These are phyloP conservation scores for Typhlichthys eigenmanni DNA, from an alignment of 2,797 vertebrate genomes.

Conservation along the genomic window DNA sequence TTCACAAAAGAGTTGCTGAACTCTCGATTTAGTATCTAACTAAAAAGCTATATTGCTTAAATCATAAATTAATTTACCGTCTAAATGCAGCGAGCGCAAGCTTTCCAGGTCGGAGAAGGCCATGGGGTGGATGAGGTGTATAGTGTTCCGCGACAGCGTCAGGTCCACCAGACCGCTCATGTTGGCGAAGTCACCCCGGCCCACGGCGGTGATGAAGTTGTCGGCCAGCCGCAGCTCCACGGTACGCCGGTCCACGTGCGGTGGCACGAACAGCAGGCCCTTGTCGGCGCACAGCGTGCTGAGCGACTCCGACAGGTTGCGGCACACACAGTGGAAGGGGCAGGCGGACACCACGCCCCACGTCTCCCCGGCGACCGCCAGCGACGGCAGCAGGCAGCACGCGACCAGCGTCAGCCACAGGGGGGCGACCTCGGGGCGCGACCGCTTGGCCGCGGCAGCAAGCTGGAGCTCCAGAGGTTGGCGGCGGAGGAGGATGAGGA, in stretches of 20 bases:
- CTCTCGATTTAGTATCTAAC: no score
- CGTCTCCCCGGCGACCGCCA: constrained; percentile 80
- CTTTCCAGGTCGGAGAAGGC: constrained; percentile 90
- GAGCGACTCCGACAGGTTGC: constrained; percentile 91
- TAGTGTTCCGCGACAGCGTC: constrained; percentile 90
- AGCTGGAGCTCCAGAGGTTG: constrained; percentile 43
- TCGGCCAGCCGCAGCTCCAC: constrained; percentile 91
- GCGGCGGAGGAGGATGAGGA: constrained; percentile 4
- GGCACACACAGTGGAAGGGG: constrained; percentile 91
- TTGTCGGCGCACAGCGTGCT: constrained; percentile 93
- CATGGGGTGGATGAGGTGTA: constrained; percentile 83
- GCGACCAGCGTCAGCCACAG: constrained; percentile 76
- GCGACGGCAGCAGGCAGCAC: constrained; percentile 73
- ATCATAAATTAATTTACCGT: constrained; percentile 55
- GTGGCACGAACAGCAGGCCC: constrained; percentile 89
- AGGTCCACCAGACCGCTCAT: constrained; percentile 90
- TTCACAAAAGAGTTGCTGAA: no score
- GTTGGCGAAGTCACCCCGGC: constrained; percentile 86
- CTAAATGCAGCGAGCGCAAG: constrained; percentile 88
- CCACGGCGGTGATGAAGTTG: constrained; percentile 90
- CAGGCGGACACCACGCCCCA: constrained; percentile 85
- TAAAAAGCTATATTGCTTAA: no score
- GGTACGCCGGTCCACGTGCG: constrained; percentile 90
- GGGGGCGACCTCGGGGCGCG: constrained; percentile 41
- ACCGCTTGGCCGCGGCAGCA: constrained; percentile 57